Percentiles rank a stretch among this genome's conserved stretches.
These are phyloP conservation scores for Enteromius treurensis DNA, from an alignment of 2,797 vertebrate species.

Conservation along the genomic window DNA sequence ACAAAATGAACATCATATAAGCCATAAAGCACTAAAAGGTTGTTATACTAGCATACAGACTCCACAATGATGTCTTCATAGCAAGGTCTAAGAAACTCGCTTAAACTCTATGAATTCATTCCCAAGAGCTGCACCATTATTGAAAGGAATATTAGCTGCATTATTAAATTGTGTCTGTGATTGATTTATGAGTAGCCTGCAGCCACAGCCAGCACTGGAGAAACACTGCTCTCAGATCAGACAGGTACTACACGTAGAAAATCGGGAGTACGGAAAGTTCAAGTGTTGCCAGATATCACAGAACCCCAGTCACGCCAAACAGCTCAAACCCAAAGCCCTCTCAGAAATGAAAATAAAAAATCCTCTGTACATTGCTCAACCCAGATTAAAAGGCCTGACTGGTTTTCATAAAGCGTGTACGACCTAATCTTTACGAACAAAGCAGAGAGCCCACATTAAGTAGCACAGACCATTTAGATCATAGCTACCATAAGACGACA, in stretches of 20 bases:
- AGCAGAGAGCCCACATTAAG: slow-evolving; percentile 9
- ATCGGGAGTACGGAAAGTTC: slow-evolving; percentile 27
- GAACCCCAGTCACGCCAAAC: slow-evolving; percentile 65
- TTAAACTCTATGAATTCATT: neutral
- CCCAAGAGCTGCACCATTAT: slow-evolving; percentile 7
- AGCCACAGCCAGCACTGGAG: neutral
- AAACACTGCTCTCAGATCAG: slow-evolving; percentile 26
- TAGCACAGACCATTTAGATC: neutral
- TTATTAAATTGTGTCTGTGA: slow-evolving; percentile 16
- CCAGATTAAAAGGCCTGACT: slow-evolving; percentile 41
- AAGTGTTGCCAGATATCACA: slow-evolving; percentile 38
- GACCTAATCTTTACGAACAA: slow-evolving; percentile 8
- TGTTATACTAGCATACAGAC: neutral
- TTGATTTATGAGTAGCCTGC: slow-evolving; percentile 22
- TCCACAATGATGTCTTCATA: neutral
- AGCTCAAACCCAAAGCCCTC: slow-evolving; percentile 72
- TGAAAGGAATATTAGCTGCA: neutral
- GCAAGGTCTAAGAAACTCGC: neutral
- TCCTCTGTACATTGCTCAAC: slow-evolving; percentile 53
- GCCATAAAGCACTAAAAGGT: neutral
- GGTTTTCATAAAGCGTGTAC: slow-evolving; percentile 38
- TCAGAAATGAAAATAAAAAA: slow-evolving; percentile 54
- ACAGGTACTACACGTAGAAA: slow-evolving; percentile 36
- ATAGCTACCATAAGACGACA: neutral
- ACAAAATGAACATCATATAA: neutral